These are phyloP conservation scores for Cepaea nemoralis DNA, from an alignment of 1,140 invertebrate species.

Conservation along the genomic window DNA sequence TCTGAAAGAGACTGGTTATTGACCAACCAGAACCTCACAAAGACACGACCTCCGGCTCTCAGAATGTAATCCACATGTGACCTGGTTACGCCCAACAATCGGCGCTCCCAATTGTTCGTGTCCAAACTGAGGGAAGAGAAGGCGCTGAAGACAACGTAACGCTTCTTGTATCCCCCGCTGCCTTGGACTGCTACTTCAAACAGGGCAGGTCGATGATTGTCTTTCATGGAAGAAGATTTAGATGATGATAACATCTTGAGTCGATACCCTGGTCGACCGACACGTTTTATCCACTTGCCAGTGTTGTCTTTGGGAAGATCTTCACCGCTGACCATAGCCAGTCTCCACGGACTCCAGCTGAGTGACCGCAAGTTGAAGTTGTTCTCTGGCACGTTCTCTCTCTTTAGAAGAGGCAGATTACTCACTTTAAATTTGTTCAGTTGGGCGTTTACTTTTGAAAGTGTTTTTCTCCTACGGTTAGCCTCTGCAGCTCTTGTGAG, in stretches of 20 bases:
- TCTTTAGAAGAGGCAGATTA: constrained; percentile 42
- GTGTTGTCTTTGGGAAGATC: neutral
- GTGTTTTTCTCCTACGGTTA: neutral
- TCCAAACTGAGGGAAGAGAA: constrained; percentile 5
- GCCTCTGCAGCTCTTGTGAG: neutral
- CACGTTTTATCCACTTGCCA: neutral
- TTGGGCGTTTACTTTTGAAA: neutral
- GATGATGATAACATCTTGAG: neutral
- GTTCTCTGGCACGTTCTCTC: constrained; percentile 44
- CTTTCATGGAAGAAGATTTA: neutral
- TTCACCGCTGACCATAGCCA: neutral
- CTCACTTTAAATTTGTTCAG: neutral
- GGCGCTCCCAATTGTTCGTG: neutral
- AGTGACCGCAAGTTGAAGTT: constrained; percentile 38
- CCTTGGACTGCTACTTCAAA: constrained; percentile 25
- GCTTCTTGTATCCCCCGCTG: neutral
- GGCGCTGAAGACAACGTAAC: constrained; percentile 6
- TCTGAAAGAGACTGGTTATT: neutral
- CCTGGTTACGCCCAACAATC: neutral
- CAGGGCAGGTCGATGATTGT: neutral
- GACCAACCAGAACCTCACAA: neutral
- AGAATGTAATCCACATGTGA: constrained; percentile 15
- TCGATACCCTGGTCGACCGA: neutral
- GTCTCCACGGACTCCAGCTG: constrained; percentile 10
- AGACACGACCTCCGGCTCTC: neutral